Conservation (phyloP, 1,140 invertebrate genomes). For the Nymphalis io region DNA sequence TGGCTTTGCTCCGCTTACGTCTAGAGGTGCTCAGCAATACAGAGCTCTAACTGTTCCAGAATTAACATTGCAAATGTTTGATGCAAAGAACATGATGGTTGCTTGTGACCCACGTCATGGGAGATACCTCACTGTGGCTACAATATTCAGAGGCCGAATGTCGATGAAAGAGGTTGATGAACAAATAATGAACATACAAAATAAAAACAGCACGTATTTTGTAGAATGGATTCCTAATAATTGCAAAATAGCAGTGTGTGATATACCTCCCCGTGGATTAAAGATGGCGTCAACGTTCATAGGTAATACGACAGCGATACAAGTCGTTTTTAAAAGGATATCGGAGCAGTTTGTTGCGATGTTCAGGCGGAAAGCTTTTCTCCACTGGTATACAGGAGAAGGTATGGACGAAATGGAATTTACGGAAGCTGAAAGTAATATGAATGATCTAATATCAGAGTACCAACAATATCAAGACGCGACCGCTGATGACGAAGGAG, state of each 20-base stretch:
- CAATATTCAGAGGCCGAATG: slow-evolving; percentile 97
- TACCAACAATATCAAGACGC: slow-evolving; percentile 46
- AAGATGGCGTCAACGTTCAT: slow-evolving; percentile 88
- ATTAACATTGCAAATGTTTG: slow-evolving; percentile 95
- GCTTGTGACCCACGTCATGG: slow-evolving; percentile 96
- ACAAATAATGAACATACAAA: slow-evolving; percentile 94
- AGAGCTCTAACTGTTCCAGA: slow-evolving; percentile 93
- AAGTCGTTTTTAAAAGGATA: slow-evolving; percentile 93
- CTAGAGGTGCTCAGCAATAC: slow-evolving; percentile 92
- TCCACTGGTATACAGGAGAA: slow-evolving; percentile 42
- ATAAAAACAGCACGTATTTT: slow-evolving; percentile 96
- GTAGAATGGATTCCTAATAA: slow-evolving; percentile 97
- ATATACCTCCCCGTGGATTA: slow-evolving; percentile 24
- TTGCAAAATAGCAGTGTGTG: slow-evolving; percentile 65
- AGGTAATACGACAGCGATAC: slow-evolving; percentile 93
- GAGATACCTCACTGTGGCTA: slow-evolving; percentile 95
- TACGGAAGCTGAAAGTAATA: slow-evolving; percentile 42
- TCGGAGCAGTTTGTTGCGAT: slow-evolving; percentile 94
- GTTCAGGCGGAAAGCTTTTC: slow-evolving; percentile 86
- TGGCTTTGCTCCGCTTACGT: slow-evolving; percentile 96
- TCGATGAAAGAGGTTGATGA: slow-evolving; percentile 97
- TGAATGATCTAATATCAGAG: slow-evolving; percentile 43
- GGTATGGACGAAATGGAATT: slow-evolving; percentile 47
- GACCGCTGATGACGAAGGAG: slow-evolving; percentile 44
- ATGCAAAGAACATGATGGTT: slow-evolving; percentile 96